Percentiles rank a stretch among this genome's conserved stretches.
These are phyloP conservation scores for Amazona finschi DNA, from an alignment of 2,797 vertebrate genomes.

Conservation along the genomic window DNA sequence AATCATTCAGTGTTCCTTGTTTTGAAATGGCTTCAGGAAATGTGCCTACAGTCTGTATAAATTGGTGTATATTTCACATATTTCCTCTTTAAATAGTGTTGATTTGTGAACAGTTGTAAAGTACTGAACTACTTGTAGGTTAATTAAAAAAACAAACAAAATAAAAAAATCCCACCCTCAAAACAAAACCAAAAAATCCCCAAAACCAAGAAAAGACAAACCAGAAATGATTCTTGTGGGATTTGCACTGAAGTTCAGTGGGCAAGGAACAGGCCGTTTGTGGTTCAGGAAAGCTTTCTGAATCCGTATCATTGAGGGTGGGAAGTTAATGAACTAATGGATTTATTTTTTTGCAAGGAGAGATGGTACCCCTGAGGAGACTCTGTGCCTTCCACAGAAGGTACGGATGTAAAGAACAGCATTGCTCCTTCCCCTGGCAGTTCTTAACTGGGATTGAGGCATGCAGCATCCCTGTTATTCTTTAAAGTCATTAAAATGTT, in stretches of 20 bases:
- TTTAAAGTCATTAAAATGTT: background rate
- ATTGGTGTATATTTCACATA: background rate
- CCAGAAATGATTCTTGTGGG: background rate
- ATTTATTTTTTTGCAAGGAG: background rate
- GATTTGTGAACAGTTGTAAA: background rate
- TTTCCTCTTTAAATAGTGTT: background rate
- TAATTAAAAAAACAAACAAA: background rate
- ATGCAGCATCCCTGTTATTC: background rate
- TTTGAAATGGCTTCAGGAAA: conserved; percentile 1
- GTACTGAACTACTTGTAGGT: background rate
- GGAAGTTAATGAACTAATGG: background rate
- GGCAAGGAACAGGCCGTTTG: background rate
- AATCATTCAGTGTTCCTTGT: background rate
- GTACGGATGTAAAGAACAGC: background rate
- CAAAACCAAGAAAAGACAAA: background rate
- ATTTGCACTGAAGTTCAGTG: background rate
- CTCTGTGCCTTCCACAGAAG: background rate
- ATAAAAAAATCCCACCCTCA: background rate
- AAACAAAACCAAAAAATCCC: background rate
- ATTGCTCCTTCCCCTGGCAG: background rate
- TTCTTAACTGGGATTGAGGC: background rate
- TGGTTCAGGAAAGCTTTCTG: background rate
- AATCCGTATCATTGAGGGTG: background rate
- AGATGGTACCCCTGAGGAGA: background rate
- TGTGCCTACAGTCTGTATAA: background rate